Percentiles rank a stretch among this genome's conserved stretches.
These are phyloP conservation scores for Proterorhinus semilunaris DNA, from an alignment of 2,113 vertebrate genomes.

Conservation along the genomic window DNA sequence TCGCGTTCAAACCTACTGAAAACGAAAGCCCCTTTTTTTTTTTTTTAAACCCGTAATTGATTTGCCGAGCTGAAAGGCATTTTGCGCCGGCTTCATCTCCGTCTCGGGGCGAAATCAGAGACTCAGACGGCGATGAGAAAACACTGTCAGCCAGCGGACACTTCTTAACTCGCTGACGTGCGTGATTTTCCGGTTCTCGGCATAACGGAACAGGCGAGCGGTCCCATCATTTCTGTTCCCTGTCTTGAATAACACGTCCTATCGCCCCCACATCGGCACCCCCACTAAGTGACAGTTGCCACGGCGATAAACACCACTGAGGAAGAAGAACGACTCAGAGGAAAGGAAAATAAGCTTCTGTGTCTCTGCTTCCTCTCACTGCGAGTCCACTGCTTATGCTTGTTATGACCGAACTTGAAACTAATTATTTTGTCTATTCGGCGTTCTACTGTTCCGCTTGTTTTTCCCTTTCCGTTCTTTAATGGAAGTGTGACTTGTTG, in stretches of 20 bases:
- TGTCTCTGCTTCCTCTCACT: slow-evolving; percentile 9
- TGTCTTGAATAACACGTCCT: slow-evolving; percentile 52
- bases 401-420: neutral
- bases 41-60: slow-evolving; percentile 21
- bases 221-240: slow-evolving; percentile 46
- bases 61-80: neutral
- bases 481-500: neutral
- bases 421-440: neutral
- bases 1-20: slow-evolving; percentile 6
- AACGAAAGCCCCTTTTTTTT: neutral
- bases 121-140: slow-evolving; percentile 12
- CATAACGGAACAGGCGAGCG: neutral
- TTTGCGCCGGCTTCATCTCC: neutral
- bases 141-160: slow-evolving; percentile 7
- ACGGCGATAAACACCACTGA: slow-evolving; percentile 55
- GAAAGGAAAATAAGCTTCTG: slow-evolving; percentile 23
- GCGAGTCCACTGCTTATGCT: neutral
- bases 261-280: slow-evolving; percentile 53
- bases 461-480: neutral
- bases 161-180: slow-evolving; percentile 24
- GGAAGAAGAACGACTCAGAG: slow-evolving; percentile 42
- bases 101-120: slow-evolving; percentile 3
- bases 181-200: slow-evolving; percentile 21
- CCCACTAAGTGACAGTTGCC: slow-evolving; percentile 60
- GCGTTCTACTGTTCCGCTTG: no score